A percentile compares a stretch with the other conserved stretches of the same genome.
Conservation (phyloP, 2,888 invertebrate genomes). For the Sacculina carcini region DNA sequence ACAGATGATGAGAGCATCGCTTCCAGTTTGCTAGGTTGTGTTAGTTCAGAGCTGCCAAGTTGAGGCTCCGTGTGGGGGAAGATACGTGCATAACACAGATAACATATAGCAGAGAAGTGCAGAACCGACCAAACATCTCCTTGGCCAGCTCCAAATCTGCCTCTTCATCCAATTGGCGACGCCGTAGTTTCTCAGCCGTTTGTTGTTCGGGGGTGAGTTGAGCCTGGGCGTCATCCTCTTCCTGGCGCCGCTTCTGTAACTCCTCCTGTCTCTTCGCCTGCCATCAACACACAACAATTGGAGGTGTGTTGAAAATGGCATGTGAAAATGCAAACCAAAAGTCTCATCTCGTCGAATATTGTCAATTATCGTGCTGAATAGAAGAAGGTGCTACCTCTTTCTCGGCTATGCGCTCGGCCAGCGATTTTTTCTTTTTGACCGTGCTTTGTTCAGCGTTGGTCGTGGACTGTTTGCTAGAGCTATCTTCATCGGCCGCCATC, state of each 20-base stretch:
- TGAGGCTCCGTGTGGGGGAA: too few species aligned
- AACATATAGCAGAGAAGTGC: not conserved
- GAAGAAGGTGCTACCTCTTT: not conserved
- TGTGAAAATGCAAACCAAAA: not conserved
- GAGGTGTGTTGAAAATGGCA: not conserved
- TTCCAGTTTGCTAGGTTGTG: too few species aligned
- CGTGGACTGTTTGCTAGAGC: not conserved
- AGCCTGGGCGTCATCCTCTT: conserved; percentile 7
- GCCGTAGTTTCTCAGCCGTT: conserved; percentile 10
- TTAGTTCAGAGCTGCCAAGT: too few species aligned
- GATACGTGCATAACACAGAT: not conserved
- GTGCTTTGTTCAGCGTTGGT: not conserved
- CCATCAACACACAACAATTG: not conserved
- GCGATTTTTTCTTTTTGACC: not conserved
- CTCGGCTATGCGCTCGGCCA: not conserved
- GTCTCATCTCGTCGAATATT: not conserved
- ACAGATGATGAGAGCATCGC: too few species aligned
- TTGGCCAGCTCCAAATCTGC: conserved; percentile 12
- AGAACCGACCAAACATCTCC: conserved; percentile 10
- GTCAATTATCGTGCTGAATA: not conserved
- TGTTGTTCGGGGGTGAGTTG: conserved; percentile 1
- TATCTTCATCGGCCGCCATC: not conserved
- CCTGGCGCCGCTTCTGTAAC: conserved; percentile 7
- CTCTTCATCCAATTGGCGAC: conserved; percentile 13
- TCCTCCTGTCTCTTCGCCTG: conserved; percentile 10